Evolutionary conservation across 2,797 vertebrate species (phyloP).

Genomic region (Danio choprae): DNA sequence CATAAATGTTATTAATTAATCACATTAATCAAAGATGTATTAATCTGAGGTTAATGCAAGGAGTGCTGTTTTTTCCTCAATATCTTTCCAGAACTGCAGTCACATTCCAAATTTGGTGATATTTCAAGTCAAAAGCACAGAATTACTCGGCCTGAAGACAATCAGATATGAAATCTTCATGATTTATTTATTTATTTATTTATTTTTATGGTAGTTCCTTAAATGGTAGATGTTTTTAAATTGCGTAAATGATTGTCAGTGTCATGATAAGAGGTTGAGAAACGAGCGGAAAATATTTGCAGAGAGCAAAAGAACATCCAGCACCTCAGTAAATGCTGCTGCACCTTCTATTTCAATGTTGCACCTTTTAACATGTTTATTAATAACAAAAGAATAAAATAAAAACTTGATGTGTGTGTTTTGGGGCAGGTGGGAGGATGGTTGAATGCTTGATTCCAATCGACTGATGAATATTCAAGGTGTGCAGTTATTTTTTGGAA

Average conservation of each 20-base stretch:
- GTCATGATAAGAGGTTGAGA: slow-evolving; percentile 14
- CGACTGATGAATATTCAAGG: too few species aligned
- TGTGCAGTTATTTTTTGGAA: too few species aligned
- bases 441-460: too few species aligned
- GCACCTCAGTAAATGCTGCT: neutral
- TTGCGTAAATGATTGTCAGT: neutral
- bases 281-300: slow-evolving; percentile 17
- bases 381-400: too few species aligned
- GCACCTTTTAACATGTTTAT: neutral
- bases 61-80: neutral
- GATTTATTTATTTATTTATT: neutral
- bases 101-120: neutral
- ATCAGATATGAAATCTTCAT: neutral
- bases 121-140: neutral
- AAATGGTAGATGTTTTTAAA: neutral
- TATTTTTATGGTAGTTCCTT: neutral
- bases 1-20: too few species aligned
- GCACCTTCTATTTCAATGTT: neutral
- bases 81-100: neutral
- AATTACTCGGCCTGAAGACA: neutral
- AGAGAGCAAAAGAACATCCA: neutral
- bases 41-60: neutral
- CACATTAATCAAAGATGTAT: neutral
- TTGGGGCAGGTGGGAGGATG: too few species aligned
- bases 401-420: too few species aligned